Conservation (phyloP, 2,797 vertebrate genomes). For the Arctocebus calabarensis region DNA sequence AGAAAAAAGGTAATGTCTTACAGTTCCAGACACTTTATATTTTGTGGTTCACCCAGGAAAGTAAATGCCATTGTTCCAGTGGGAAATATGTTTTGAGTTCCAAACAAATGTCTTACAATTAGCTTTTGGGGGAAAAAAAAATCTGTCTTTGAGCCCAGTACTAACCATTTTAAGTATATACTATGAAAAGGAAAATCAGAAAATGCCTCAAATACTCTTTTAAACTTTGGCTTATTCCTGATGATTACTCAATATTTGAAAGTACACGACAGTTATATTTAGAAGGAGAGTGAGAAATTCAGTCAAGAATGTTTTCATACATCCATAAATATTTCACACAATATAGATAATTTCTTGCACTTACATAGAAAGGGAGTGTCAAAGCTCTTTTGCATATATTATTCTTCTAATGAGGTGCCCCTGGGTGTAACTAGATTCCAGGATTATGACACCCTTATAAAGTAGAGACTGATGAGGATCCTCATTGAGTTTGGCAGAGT, state of each 20-base stretch:
- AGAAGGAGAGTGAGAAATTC: constrained; percentile 66
- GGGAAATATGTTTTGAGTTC: neutral
- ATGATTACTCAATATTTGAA: constrained; percentile 63
- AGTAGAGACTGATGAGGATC: neutral
- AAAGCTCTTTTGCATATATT: neutral
- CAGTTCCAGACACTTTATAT: neutral
- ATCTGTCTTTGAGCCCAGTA: neutral
- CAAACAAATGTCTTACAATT: neutral
- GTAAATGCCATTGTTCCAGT: constrained; percentile 1
- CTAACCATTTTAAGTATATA: constrained; percentile 31
- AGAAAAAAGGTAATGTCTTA: neutral
- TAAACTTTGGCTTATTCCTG: constrained; percentile 46
- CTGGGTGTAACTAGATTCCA: neutral
- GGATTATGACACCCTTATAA: neutral
- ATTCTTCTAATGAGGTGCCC: constrained; percentile 36
- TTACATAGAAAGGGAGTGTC: constrained; percentile 42
- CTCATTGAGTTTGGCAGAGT: neutral
- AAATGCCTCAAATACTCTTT: constrained; percentile 52
- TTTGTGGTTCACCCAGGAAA: constrained; percentile 43
- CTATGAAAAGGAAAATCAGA: constrained; percentile 32
- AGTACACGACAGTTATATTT: constrained; percentile 54
- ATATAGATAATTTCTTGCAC: constrained; percentile 11
- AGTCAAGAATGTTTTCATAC: constrained; percentile 67
- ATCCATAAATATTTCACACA: constrained; percentile 59
- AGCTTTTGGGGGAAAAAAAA: neutral